Conservation (phyloP, 2,113 vertebrate genomes). For the Psittacula cyanocephala region DNA sequence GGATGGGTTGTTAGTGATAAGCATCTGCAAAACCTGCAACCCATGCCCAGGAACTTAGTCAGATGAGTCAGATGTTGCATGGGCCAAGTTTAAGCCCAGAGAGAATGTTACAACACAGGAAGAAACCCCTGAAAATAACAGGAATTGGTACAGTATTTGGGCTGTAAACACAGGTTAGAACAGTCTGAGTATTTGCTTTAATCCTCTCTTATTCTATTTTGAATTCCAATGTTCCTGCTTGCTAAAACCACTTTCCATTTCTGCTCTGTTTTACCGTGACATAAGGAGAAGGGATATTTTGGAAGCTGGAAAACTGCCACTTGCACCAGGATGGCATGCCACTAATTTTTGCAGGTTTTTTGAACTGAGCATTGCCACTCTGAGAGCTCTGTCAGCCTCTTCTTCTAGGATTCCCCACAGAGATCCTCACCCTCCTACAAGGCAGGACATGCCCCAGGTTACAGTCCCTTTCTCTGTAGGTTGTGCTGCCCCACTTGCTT, state of each 20-base stretch:
- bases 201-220: slow-evolving; percentile 66
- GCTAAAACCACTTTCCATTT: slow-evolving; percentile 61
- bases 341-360: neutral
- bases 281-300: slow-evolving; percentile 69
- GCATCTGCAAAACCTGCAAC: slow-evolving; percentile 1
- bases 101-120: slow-evolving; percentile 24
- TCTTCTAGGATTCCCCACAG: neutral
- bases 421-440: neutral
- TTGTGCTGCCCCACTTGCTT: neutral
- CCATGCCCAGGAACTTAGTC: neutral
- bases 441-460: neutral
- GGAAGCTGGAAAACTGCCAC: slow-evolving; percentile 60
- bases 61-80: neutral
- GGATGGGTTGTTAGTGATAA: neutral
- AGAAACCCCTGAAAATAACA: slow-evolving; percentile 24
- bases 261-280: slow-evolving; percentile 43
- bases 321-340: neutral
- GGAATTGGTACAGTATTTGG: slow-evolving; percentile 43
- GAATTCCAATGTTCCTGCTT: slow-evolving; percentile 64
- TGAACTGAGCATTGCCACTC: neutral
- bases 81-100: slow-evolving; percentile 19
- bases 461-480: neutral
- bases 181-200: slow-evolving; percentile 50
- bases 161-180: slow-evolving; percentile 61
- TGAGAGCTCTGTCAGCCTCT: neutral